phyloP scores from a whole-genome alignment of 2,888 invertebrate genomes.

The Xylota sylvarum region DNA sequence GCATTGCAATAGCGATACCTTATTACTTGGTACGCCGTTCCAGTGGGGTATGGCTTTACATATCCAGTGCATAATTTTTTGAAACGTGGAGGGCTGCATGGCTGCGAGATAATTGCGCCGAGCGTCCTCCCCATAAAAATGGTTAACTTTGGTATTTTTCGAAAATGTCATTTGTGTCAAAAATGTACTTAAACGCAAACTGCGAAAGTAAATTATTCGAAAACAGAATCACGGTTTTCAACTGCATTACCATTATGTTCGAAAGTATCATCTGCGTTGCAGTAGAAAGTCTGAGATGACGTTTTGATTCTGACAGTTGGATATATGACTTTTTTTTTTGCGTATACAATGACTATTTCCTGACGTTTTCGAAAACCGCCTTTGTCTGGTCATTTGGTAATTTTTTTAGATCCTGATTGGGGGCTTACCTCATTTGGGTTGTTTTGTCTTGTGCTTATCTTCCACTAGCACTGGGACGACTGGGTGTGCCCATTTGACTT shows the following conservation, averaged over 20 bases:
- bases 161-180: no score
- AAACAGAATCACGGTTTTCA: no score
- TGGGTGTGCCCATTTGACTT: slow-evolving; percentile 14
- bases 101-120: slow-evolving; percentile 67
- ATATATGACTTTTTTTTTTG: no score
- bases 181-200: no score
- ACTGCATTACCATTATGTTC: no score
- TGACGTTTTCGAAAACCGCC: no score
- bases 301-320: no score
- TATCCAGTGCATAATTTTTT: slow-evolving; percentile 84
- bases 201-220: no score
- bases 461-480: background rate
- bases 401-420: background rate
- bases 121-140: slow-evolving; percentile 62
- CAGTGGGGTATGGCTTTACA: slow-evolving; percentile 85
- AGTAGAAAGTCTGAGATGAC: no score
- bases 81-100: slow-evolving; percentile 75
- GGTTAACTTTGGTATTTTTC: no score
- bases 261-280: no score
- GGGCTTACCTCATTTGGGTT: slow-evolving; percentile 8
- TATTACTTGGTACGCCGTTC: slow-evolving; percentile 63
- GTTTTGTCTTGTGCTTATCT: slow-evolving; percentile 6
- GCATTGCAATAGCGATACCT: slow-evolving; percentile 65
- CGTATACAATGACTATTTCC: no score
- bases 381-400: background rate